Evolutionary conservation across 2,888 invertebrate genomes (phyloP), one percentile per base, ranked within the genome.

Genomic region (Biston stratarius): DNA sequence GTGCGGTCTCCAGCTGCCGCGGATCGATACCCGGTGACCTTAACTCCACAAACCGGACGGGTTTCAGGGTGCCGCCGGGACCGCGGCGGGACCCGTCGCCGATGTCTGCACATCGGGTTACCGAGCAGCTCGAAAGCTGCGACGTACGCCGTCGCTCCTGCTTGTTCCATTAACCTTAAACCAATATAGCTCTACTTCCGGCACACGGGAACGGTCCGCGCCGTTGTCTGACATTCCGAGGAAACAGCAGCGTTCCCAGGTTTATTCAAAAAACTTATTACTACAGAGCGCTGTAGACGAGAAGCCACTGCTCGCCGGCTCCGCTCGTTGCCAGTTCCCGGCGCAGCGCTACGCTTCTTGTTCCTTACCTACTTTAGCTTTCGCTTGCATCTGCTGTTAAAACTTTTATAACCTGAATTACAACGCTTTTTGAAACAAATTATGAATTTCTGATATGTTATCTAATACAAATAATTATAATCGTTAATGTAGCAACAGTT

Each of bases 11-110:
- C 86, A 86, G 87, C 85, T 86, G 83, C 83, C 85, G 84, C 86
- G 85, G 90, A 91, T 92, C 92, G 87, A 92, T 92, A 90, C 79
- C 70, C 79, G 78, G 83, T 84, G 90, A 89, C 88, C 88, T 89
- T 88, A 89, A 85, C 77, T 83, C 83, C 83, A 76, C 81, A 80
- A 79, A 73, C 78, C 79, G 78, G 81, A 83, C 70, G 58, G 71
- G 66, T 81, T 78, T 79, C 61, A 75, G 70, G 79, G 78, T 61
- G 58, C 57, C 33, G 58, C 57, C 33, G 67, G 56, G 33, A 40
- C 34, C 48, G 34, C 11, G 24, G 12, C 51, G 33, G 24, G 42
- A 33, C 24, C 55, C 10, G 24, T 49, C 9, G 49, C 12, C 49
- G 14, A 38, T 42, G 40, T 55, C 24, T 38, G 38, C 12, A 42